Base-by-base conservation (phyloP, 2,888 invertebrate species). In the Drosophila limbata region DNA sequence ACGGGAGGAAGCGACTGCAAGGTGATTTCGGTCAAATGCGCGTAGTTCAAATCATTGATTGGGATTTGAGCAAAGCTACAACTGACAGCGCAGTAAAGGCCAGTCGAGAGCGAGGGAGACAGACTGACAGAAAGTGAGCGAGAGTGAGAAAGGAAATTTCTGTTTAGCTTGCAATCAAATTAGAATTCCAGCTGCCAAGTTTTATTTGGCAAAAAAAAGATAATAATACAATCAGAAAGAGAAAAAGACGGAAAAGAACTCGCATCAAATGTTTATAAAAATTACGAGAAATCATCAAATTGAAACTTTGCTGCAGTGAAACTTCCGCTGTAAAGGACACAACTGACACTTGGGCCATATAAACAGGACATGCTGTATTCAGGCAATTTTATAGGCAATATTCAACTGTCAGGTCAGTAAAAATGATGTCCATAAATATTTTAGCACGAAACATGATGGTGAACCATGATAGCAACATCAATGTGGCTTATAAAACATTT, bases 141-240 rank as follows among this genome's bases (percentile, higher is more conserved):
- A 37, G 21, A n/a, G 48, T 28, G 47, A 10, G 19, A 3, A 2
- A 8, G 31, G 19, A 11, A 53, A 10, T 25, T 21, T 31, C 75
- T 65, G 35, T 74, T 69, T 74, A 65, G 69, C 50, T 62, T 19
- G 75, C 79, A 69, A 76, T 76, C 76, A 76, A 76, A 79, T 74
- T 74, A 76, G 69, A 69, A 56, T 64, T 75, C 40, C 75, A 68
- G 19, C 67, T 15, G 73, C 57, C 68, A 40, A 60, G 45, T 71
- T 73, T 67, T 63, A 77, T 77, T 52, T 56, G 51, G 4, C 35
- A 48, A 47, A 21, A 17, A 47, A 37, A 9, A 33, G 17, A 42
- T n/a, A 13, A 19, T 28, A 28, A 15, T 6, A 17, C 4, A 39
- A 8, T 33, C 10, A 52, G 47, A 48, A 2, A 31, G 13, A 53